Base-by-base conservation (phyloP, 2,113 vertebrate species). In the Heterotis niloticus region DNA sequence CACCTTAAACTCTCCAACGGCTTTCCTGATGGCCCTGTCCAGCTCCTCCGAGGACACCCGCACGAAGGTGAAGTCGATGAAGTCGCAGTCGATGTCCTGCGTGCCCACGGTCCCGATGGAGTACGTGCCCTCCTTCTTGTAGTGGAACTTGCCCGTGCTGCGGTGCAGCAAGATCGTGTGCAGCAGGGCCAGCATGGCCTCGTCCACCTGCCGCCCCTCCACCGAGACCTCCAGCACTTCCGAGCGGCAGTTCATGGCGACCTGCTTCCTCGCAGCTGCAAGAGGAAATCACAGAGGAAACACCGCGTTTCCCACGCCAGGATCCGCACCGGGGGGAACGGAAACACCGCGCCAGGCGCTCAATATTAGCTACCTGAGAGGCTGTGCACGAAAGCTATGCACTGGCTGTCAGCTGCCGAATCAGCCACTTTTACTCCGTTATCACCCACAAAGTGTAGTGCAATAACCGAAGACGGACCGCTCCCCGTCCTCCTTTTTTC, bases 111-210 rank as follows among this genome's bases (percentile, higher is more conserved):
- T 99, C 51, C 98, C 96, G 0, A 99, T 99, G 83, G 96, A 99
- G 87, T 99, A 99, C 76, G 97, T 99, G 65, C 98, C 98, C 81
- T 99, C 97, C 84, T 98, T 98, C 87, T 99, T 99, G 89, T 99
- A 99, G 90, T 99, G 97, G 84, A 99, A 99, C 82, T 99, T 99
- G n/a, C 98, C 98, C 0, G 97, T 98, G 91, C 96, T 98, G 79
- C 98, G 94, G 84, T 99, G 97, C 78, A 99, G 88, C 5, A 99
- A 91, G 76, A 99, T 88, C 0, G 98, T 98, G 91, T 99, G 97
- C 56, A 98, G 85, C 82, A 98, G 81, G 0, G 96, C 93, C 83
- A 98, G 83, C 92, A 97, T 93, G 13, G 98, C 94, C 81, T 99
- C 98, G 78, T 99, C 98, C 71, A 99, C 95, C 92, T 99, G 98